Conservation (phyloP, 2,888 invertebrate genomes). For the Parasteatoda lunata region DNA sequence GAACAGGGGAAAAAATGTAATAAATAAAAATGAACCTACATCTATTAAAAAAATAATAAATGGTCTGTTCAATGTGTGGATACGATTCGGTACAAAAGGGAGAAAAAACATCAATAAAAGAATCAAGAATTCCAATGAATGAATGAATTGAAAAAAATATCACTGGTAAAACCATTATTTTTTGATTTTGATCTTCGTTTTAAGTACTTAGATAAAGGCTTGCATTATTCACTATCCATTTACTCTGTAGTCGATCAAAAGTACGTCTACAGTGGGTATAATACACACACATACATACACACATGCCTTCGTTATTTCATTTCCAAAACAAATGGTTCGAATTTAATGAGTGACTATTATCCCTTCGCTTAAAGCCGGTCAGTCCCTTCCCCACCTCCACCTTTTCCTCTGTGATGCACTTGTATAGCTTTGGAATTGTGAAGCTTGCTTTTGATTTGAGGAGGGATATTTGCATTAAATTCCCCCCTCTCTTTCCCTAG, state of each 20-base stretch:
- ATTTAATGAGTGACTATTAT: constrained; percentile 68
- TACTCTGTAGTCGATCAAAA: constrained; percentile 66
- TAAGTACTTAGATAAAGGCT: constrained; percentile 66
- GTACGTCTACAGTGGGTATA: constrained; percentile 61
- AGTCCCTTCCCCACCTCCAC: constrained; percentile 2
- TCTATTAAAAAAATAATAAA: constrained; percentile 59
- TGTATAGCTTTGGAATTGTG: constrained; percentile 23
- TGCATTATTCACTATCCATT: constrained; percentile 67
- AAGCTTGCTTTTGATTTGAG: constrained; percentile 6
- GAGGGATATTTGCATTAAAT: constrained; percentile 42
- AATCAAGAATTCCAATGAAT: constrained; percentile 12
- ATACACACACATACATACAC: constrained; percentile 48
- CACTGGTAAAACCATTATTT: constrained; percentile 57
- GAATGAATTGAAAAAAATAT: constrained; percentile 40
- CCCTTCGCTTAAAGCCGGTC: constrained; percentile 53
- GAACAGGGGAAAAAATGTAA: constrained; percentile 17
- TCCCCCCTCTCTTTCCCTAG: constrained; percentile 8
- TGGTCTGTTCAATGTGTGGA: constrained; percentile 24
- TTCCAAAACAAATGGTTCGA: constrained; percentile 68
- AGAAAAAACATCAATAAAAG: constrained; percentile 21
- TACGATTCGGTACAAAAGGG: constrained; percentile 54
- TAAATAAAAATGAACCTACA: constrained; percentile 1
- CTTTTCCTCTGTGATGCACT: constrained; percentile 34
- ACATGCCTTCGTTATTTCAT: constrained; percentile 65
- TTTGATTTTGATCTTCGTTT: constrained; percentile 68